Conservation (phyloP, 2,113 vertebrate genomes). For the Epinephelus moara region DNA sequence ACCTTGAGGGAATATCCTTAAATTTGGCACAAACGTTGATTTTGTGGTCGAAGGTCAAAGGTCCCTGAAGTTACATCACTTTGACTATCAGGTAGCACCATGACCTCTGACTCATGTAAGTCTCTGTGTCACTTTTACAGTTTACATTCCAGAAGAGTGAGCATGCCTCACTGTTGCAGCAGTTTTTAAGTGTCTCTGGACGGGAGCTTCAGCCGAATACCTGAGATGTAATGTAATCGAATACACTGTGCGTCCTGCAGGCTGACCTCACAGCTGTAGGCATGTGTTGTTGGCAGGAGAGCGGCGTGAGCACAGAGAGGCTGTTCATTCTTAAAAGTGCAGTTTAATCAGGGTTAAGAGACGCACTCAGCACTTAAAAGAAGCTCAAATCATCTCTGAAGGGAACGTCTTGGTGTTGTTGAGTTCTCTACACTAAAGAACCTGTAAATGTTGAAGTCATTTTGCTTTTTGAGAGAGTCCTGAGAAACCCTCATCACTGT, state of each 20-base stretch:
- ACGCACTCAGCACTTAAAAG: neutral
- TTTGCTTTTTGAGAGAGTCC: neutral
- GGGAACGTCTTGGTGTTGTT: slow-evolving; percentile 3
- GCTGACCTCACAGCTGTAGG: slow-evolving; percentile 17
- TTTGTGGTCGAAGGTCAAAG: too few species aligned
- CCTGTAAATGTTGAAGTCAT: slow-evolving; percentile 3
- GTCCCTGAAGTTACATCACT: neutral
- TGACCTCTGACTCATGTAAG: neutral
- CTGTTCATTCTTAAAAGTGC: neutral
- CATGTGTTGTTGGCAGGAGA: slow-evolving; percentile 7
- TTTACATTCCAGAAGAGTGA: slow-evolving; percentile 10
- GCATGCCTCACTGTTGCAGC: neutral
- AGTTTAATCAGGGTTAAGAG: slow-evolving; percentile 6
- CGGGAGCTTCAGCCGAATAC: slow-evolving; percentile 20
- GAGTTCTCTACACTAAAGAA: neutral
- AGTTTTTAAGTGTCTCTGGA: neutral
- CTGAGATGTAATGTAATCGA: slow-evolving; percentile 4
- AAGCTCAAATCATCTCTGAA: slow-evolving; percentile 7
- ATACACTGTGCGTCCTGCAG: neutral
- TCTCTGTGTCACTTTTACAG: neutral
- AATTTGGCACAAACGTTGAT: too few species aligned
- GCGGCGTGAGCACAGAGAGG: neutral
- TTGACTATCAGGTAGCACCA: neutral
- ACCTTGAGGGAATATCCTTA: too few species aligned
- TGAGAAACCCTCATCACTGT: slow-evolving; percentile 3